Evolutionary conservation across 1,140 invertebrate genomes (phyloP), one percentile per base, ranked within the genome.

Genomic region (Aphelinus certus): DNA sequence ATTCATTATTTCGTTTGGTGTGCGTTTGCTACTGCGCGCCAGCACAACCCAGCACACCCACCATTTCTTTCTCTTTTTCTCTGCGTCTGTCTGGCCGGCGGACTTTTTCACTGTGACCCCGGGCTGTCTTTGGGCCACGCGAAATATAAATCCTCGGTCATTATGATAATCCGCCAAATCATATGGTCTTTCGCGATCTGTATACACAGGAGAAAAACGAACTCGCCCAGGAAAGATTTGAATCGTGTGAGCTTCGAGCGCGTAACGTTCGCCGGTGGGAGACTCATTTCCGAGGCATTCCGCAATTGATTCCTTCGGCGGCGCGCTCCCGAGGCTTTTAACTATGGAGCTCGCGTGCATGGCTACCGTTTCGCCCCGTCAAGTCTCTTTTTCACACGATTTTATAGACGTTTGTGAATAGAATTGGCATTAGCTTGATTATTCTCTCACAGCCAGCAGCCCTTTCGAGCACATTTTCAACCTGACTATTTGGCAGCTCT

Each of bases 101-200:
- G 9, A 6, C 53, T 46, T 56, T 46, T 68, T 43, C 43, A n/a
- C 58, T 63, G 1, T 73, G 64, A 65, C 75, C 64, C 48, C 69
- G 42, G 75, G 69, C 62, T 76, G 53, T 75, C 67, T 75, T 71
- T 64, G 78, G 65, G 64, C 75, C 69, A 70, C 80, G 79, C 79
- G 77, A 83, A 85, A 86, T 85, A 85, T 85, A 84, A 85, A 84
- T 86, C 81, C 85, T 83, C 81, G 75, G 85, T 87, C 81, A 87
- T 88, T 88, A 88, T 88, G 86, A 84, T 87, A 88, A 87, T 88
- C 78, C 76, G 26, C 71, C 78, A 87, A 87, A 88, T 88, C 82
- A 87, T 87, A 86, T 26, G 26, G 83, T 80, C 78, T 77, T 62
- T 61, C 53, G 65, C 26, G 26, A 64, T 68, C 26, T 26, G 26